These are phyloP conservation scores for Caenorhabditis briggsae DNA, from an alignment of 1,140 invertebrate genomes.

Conservation along the genomic window DNA sequence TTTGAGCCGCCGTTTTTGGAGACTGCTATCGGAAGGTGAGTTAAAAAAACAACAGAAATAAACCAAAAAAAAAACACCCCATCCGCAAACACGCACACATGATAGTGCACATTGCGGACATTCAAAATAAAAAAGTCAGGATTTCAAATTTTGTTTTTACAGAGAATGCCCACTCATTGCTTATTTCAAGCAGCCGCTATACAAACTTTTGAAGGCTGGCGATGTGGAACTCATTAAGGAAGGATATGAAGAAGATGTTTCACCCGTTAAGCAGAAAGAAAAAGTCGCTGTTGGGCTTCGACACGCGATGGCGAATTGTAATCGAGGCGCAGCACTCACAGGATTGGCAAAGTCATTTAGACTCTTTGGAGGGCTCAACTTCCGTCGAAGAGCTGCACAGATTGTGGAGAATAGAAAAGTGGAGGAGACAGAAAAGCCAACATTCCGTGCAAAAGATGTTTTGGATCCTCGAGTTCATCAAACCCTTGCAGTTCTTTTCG, in stretches of 20 bases:
- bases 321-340: neutral
- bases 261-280: conserved; percentile 27
- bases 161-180: conserved; percentile 83
- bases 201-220: conserved; percentile 78
- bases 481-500: conserved; percentile 88
- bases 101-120: conserved; percentile 3
- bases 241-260: conserved; percentile 51
- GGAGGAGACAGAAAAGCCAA: conserved; percentile 56
- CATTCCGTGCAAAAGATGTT: conserved; percentile 82
- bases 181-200: conserved; percentile 87
- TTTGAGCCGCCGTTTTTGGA: conserved; percentile 90
- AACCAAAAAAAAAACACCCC: neutral
- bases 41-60: neutral
- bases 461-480: conserved; percentile 90
- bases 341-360: conserved; percentile 16
- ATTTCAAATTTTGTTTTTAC: neutral
- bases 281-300: neutral
- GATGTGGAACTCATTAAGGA: conserved; percentile 53
- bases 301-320: neutral
- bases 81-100: conserved; percentile 21
- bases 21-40: conserved; percentile 79
- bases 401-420: neutral
- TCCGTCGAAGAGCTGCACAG: conserved; percentile 3
- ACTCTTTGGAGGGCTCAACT: conserved; percentile 23
- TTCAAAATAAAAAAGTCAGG: neutral